phyloP scores from a whole-genome alignment of 2,888 invertebrate species.

The Sycophila texana region DNA sequence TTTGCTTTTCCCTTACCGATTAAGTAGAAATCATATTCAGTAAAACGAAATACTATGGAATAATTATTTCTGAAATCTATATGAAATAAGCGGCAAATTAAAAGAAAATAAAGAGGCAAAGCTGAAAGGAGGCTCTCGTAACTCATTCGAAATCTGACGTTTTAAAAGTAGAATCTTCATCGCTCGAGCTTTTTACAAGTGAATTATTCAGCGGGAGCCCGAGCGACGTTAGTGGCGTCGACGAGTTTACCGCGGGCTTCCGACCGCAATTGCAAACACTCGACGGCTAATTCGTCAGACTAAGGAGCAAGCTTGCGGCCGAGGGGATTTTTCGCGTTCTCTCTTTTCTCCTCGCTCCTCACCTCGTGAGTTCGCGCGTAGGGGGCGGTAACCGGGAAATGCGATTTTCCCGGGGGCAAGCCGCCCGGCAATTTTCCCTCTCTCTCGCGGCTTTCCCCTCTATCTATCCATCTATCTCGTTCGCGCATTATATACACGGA shows the following conservation, averaged over 20 bases:
- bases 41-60: too few relatives aligned
- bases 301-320: conserved; percentile 7
- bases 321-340: conserved; percentile 44
- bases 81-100: too few relatives aligned
- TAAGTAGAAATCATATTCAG: too few relatives aligned
- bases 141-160: conserved; percentile 24
- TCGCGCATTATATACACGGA: background rate
- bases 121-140: background rate
- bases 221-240: background rate
- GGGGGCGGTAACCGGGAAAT: conserved; percentile 43
- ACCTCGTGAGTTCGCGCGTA: conserved; percentile 9
- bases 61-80: too few relatives aligned
- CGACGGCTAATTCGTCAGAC: conserved; percentile 41
- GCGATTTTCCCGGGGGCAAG: conserved; percentile 40
- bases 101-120: background rate
- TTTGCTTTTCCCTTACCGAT: too few relatives aligned
- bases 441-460: background rate
- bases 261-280: conserved; percentile 46
- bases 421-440: conserved; percentile 42
- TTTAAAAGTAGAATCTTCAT: conserved; percentile 49
- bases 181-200: conserved; percentile 45
- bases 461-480: background rate
- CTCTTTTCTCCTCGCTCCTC: conserved; percentile 42
- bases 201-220: conserved; percentile 39
- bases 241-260: background rate